Percentiles rank a stretch among this genome's conserved stretches.
phyloP scores from a whole-genome alignment of 2,113 vertebrate species.

The Scartelaos histophorus region DNA sequence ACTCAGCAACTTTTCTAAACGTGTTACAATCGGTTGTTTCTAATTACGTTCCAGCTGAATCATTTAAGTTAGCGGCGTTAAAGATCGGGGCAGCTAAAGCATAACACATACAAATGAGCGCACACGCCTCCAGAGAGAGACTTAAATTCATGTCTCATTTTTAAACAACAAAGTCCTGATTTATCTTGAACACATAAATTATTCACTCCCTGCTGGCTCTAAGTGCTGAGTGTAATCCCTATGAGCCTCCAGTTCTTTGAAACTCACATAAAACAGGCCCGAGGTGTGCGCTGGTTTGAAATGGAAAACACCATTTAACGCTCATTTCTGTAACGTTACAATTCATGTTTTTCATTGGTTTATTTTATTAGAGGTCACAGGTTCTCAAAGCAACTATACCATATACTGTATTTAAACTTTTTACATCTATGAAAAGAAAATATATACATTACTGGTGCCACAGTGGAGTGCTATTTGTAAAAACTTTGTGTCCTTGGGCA shows the following conservation, averaged over 20 bases:
- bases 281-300: neutral
- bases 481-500: no score
- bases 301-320: neutral
- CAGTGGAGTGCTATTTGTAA: no score
- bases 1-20: neutral
- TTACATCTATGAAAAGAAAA: no score
- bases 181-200: constrained; percentile 4
- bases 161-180: constrained; percentile 14
- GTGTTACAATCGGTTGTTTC: constrained; percentile 8
- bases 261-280: neutral
- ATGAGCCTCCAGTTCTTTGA: neutral
- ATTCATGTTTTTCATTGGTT: neutral
- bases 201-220: constrained; percentile 15
- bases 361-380: neutral
- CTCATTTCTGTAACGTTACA: neutral
- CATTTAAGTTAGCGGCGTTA: neutral
- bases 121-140: neutral
- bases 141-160: constrained; percentile 2
- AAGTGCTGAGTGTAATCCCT: constrained; percentile 14
- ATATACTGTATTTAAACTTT: no score
- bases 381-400: neutral
- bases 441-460: no score
- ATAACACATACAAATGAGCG: neutral
- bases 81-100: neutral
- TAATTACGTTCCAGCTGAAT: neutral